Evolutionary conservation across 1,140 invertebrate species (phyloP).

Genomic region (Cylas formicarius): DNA sequence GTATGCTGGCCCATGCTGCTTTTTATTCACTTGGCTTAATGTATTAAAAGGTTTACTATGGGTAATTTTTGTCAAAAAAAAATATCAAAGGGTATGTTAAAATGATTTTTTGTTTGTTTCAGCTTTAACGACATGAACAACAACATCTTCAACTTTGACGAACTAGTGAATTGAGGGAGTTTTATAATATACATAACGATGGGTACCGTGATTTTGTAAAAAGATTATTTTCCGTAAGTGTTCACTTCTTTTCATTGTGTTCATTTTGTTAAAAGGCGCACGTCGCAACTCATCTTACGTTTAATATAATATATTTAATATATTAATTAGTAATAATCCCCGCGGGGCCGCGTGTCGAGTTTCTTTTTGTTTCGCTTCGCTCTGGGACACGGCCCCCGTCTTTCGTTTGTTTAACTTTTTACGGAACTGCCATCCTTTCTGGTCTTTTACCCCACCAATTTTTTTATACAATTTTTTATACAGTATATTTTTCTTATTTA

Average conservation of each 20-base stretch:
- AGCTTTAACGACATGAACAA: constrained; percentile 24
- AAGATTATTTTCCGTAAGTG: constrained; percentile 21
- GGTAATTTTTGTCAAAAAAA: too few species aligned
- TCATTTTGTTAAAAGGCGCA: constrained; percentile 30
- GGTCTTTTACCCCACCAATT: constrained; percentile 22
- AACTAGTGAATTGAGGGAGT: constrained; percentile 21
- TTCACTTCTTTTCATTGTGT: constrained; percentile 33
- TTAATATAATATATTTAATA: too few species aligned
- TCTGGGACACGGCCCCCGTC: constrained; percentile 25
- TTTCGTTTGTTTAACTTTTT: constrained; percentile 21
- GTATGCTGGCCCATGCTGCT: too few species aligned
- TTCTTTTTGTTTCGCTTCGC: constrained; percentile 17
- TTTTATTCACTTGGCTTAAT: too few species aligned
- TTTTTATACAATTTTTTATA: constrained; percentile 32
- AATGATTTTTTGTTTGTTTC: constrained; percentile 21
- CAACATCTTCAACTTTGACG: constrained; percentile 19
- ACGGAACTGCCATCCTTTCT: constrained; percentile 36
- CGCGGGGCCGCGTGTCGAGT: too few species aligned
- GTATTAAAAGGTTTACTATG: constrained; percentile 14
- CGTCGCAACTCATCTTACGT: too few species aligned
- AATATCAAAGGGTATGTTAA: background rate
- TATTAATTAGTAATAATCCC: too few species aligned
- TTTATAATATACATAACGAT: too few species aligned
- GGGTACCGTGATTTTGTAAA: constrained; percentile 6
- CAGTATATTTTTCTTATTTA: constrained; percentile 30